phyloP scores from a whole-genome alignment of 2,113 vertebrate genomes.

The Bothrops jararaca region DNA sequence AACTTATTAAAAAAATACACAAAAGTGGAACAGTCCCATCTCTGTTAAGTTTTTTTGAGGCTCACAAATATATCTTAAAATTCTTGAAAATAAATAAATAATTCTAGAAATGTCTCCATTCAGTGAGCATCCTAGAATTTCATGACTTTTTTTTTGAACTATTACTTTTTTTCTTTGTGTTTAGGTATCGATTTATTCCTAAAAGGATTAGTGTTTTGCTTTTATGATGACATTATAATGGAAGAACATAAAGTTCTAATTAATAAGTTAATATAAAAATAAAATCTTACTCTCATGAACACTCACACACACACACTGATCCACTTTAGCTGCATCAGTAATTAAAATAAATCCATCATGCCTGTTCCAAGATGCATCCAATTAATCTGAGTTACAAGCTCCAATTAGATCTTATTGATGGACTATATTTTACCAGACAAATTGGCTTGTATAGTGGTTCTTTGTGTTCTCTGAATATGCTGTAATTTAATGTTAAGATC shows the following conservation, averaged over 20 bases:
- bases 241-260: neutral
- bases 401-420: slow-evolving; percentile 34
- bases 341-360: slow-evolving; percentile 27
- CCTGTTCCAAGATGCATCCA: neutral
- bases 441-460: slow-evolving; percentile 17
- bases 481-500: slow-evolving; percentile 30
- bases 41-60: neutral
- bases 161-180: neutral
- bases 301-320: neutral
- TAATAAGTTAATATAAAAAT: neutral
- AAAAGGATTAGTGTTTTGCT: neutral
- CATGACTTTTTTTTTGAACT: neutral
- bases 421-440: slow-evolving; percentile 14
- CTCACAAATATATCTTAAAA: neutral
- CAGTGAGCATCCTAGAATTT: neutral
- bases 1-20: neutral
- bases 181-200: neutral
- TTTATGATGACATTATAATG: neutral
- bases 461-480: slow-evolving; percentile 21
- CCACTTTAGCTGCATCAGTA: neutral
- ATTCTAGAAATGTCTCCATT: neutral
- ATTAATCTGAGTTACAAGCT: slow-evolving; percentile 24
- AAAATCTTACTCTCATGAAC: neutral
- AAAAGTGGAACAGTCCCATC: neutral
- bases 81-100: neutral